These are phyloP conservation scores for Colossoma macropomum DNA, from an alignment of 2,113 vertebrate genomes.

Conservation along the genomic window DNA sequence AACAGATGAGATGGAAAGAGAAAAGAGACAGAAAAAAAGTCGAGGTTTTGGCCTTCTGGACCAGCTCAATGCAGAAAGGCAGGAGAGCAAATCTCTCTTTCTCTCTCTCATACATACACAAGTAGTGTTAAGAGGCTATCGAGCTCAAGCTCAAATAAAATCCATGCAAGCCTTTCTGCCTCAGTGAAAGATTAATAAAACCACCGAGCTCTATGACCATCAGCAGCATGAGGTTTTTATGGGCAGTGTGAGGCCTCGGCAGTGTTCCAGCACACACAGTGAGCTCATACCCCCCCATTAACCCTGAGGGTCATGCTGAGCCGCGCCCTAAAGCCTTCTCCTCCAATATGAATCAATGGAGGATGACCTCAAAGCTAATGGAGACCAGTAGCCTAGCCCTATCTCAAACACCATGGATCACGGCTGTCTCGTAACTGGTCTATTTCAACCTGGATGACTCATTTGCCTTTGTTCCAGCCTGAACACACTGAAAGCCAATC, in stretches of 20 bases:
- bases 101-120: too few relatives aligned
- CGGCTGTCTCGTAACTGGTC: neutral
- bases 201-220: neutral
- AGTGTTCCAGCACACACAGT: constrained; percentile 3
- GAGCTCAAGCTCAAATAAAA: neutral
- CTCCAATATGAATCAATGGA: constrained; percentile 10
- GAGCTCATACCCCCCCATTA: constrained; percentile 19
- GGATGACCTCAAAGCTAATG: constrained; percentile 29
- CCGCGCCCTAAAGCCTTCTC: constrained; percentile 8
- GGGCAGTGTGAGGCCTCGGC: neutral
- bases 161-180: neutral
- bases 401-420: neutral
- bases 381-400: neutral
- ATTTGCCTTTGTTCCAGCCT: neutral
- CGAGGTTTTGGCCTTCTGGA: neutral
- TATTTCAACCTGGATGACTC: neutral
- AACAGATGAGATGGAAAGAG: neutral
- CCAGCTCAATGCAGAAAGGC: neutral
- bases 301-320: constrained; percentile 16
- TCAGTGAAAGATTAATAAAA: constrained; percentile 6
- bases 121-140: neutral
- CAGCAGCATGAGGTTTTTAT: neutral
- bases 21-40: neutral
- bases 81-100: neutral
- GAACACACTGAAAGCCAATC: neutral